A percentile compares a stretch with the other conserved stretches of the same genome.
phyloP scores from a whole-genome alignment of 2,888 invertebrate species.

The Tipula vernalis region DNA sequence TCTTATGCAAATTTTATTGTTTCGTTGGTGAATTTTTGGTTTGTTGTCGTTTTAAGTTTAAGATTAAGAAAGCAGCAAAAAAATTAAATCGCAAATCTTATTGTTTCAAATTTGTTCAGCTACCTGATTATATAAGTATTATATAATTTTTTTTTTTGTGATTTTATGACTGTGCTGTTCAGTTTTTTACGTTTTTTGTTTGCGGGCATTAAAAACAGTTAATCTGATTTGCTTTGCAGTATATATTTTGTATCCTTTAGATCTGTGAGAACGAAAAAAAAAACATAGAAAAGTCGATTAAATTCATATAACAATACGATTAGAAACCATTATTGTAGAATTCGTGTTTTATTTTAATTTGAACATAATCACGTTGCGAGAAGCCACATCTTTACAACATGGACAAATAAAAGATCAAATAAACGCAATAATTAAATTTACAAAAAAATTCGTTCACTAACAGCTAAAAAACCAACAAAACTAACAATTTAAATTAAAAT shows the following conservation, averaged over 20 bases:
- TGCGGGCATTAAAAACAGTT: background rate
- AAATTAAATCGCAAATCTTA: background rate
- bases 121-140: background rate
- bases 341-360: too few relatives aligned
- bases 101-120: background rate
- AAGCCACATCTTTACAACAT: too few relatives aligned
- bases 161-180: background rate
- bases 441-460: background rate
- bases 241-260: too few relatives aligned
- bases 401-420: too few relatives aligned
- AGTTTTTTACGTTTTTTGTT: background rate
- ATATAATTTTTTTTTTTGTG: background rate
- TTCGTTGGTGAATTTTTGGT: background rate
- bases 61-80: background rate
- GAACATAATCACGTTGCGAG: too few relatives aligned
- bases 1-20: conserved; percentile 4
- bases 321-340: too few relatives aligned
- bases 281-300: too few relatives aligned
- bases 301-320: too few relatives aligned
- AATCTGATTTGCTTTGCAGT: background rate
- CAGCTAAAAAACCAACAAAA: background rate
- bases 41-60: background rate
- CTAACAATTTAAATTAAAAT: background rate
- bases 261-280: too few relatives aligned
- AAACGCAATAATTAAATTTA: background rate